These are phyloP conservation scores for Melanargia galathea DNA, from an alignment of 2,888 invertebrate genomes.

Conservation along the genomic window DNA sequence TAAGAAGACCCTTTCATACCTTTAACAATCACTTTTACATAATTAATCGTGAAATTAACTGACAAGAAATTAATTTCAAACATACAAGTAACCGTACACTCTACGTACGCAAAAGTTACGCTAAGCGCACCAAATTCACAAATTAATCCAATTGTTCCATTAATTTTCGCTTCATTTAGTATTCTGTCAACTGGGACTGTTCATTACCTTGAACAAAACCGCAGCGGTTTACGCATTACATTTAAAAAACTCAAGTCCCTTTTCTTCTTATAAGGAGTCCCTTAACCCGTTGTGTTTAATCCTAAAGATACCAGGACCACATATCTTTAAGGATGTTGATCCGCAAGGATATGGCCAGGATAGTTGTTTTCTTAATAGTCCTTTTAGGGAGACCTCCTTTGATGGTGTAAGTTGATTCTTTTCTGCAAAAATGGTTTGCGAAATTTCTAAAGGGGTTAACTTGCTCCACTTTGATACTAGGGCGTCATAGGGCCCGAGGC, in stretches of 20 bases:
- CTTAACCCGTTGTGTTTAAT: conserved; percentile 13
- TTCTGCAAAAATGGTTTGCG: conserved; percentile 23
- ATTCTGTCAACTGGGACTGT: too few species aligned
- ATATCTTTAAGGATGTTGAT: conserved; percentile 9
- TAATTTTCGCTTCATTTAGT: neutral
- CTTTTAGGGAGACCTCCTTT: neutral
- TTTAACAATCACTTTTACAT: neutral
- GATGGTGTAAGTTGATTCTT: neutral
- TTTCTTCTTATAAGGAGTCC: neutral
- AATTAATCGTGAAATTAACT: conserved; percentile 8
- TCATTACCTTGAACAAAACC: neutral
- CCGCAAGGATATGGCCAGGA: neutral
- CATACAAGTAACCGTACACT: neutral
- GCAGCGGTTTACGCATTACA: neutral
- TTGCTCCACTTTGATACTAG: conserved; percentile 65
- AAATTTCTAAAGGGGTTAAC: conserved; percentile 53
- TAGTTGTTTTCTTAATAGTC: neutral
- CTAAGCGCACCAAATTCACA: neutral
- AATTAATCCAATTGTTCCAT: neutral
- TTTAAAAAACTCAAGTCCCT: too few species aligned
- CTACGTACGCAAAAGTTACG: conserved; percentile 1
- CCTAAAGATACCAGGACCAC: conserved; percentile 27
- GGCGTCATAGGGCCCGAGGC: conserved; percentile 51
- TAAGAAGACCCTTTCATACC: neutral
- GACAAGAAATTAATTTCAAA: conserved; percentile 6